Conservation (phyloP, 2,113 vertebrate genomes). For the Neotoma lepida region DNA sequence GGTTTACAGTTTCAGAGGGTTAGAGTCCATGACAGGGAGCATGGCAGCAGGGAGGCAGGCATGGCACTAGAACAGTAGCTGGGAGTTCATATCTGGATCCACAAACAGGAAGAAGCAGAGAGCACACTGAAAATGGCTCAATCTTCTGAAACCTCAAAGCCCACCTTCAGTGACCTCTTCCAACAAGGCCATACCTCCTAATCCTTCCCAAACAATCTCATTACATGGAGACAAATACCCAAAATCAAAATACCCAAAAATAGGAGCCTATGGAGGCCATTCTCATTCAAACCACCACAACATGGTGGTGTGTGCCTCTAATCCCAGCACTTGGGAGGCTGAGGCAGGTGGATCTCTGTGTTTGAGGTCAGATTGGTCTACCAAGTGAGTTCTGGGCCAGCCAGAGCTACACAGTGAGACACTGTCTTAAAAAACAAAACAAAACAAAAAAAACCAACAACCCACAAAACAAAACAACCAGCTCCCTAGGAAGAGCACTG, state of each 20-base stretch:
- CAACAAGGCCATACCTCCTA: background rate
- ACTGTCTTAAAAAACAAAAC: background rate
- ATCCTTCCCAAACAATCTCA: background rate
- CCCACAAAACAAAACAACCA: background rate
- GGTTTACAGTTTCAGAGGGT: background rate
- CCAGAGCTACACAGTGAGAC: background rate
- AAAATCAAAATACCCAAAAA: background rate
- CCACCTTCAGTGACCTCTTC: background rate
- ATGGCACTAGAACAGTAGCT: background rate
- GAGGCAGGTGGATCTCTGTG: background rate
- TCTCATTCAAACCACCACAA: background rate
- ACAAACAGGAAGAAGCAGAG: background rate
- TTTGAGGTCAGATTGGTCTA: background rate
- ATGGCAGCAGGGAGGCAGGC: too few species aligned
- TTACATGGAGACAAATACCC: background rate
- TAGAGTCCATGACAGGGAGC: background rate
- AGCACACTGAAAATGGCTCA: background rate
- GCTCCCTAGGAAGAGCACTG: background rate
- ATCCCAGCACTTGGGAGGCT: background rate
- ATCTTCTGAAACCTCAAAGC: background rate
- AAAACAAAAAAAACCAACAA: background rate
- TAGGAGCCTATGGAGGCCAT: background rate
- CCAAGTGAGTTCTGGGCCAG: background rate
- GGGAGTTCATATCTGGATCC: background rate
- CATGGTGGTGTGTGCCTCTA: background rate